These are phyloP conservation scores for Scylla paramamosain DNA, from an alignment of 1,140 invertebrate genomes.

Conservation along the genomic window DNA sequence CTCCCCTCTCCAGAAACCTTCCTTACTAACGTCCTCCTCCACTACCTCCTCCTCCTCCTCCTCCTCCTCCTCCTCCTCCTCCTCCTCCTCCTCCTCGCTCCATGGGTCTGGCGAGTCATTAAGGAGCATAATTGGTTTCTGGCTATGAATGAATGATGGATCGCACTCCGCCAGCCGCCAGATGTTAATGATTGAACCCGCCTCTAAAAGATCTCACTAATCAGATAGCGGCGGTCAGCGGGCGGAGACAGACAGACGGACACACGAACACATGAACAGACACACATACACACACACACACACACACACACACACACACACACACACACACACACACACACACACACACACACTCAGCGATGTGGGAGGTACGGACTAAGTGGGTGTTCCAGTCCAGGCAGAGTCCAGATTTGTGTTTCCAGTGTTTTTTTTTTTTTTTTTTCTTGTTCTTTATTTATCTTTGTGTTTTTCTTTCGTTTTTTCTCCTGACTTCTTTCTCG, in stretches of 20 bases:
- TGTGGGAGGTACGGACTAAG: neutral
- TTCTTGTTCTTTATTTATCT: too few species aligned
- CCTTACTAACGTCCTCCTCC: neutral
- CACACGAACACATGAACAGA: neutral
- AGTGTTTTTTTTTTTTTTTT: neutral
- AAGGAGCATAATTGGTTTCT: constrained; percentile 67
- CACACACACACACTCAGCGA: neutral
- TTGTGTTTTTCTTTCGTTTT: too few species aligned
- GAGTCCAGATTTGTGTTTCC: neutral
- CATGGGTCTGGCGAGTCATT: constrained; percentile 60
- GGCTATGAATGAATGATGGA: constrained; percentile 72
- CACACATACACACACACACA: neutral
- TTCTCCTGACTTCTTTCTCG: neutral
- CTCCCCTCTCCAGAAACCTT: neutral
- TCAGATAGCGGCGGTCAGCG: constrained; percentile 60
- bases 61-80: neutral
- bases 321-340: neutral
- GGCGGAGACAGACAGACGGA: neutral
- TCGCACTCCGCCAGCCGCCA: constrained; percentile 39
- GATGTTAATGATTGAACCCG: constrained; percentile 66
- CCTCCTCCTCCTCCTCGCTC: neutral
- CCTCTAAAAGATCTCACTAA: constrained; percentile 61
- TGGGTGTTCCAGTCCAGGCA: too few species aligned
- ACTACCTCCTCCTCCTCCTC: neutral
- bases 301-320: neutral